Percentiles rank a stretch among this genome's conserved stretches.
These are phyloP conservation scores for Lingula anatina DNA, from an alignment of 2,888 invertebrate genomes.

Conservation along the genomic window DNA sequence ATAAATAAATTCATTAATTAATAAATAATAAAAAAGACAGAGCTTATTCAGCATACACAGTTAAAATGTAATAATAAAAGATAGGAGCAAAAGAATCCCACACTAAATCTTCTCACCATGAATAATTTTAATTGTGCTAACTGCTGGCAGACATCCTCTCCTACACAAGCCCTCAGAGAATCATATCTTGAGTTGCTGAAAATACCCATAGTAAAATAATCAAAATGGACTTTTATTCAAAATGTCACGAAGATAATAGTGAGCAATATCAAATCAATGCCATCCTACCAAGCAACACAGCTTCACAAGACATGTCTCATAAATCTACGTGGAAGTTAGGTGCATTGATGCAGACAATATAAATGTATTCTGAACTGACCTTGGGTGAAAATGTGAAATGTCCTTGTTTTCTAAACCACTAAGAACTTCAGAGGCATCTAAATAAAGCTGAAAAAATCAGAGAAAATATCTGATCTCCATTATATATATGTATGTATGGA, in stretches of 20 bases:
- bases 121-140: conserved; percentile 34
- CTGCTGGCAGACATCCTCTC: conserved; percentile 27
- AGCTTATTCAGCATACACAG: not conserved
- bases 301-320: too few species aligned
- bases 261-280: not conserved
- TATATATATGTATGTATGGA: too few species aligned
- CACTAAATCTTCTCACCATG: conserved; percentile 28
- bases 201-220: conserved; percentile 1
- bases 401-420: conserved; percentile 6
- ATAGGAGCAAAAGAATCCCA: not conserved
- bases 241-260: not conserved
- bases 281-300: not conserved
- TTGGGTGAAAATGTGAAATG: conserved; percentile 18
- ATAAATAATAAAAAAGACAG: not conserved
- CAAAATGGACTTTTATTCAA: not conserved
- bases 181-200: conserved; percentile 46
- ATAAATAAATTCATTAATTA: too few species aligned
- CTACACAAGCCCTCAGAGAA: conserved; percentile 40
- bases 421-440: conserved; percentile 38
- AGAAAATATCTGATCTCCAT: not conserved
- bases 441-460: conserved; percentile 29
- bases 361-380: too few species aligned
- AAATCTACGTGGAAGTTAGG: too few species aligned
- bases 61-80: not conserved
- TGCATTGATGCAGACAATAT: too few species aligned